Evolutionary conservation across 2,888 invertebrate genomes (phyloP).

Genomic region (Eilema sororculum): DNA sequence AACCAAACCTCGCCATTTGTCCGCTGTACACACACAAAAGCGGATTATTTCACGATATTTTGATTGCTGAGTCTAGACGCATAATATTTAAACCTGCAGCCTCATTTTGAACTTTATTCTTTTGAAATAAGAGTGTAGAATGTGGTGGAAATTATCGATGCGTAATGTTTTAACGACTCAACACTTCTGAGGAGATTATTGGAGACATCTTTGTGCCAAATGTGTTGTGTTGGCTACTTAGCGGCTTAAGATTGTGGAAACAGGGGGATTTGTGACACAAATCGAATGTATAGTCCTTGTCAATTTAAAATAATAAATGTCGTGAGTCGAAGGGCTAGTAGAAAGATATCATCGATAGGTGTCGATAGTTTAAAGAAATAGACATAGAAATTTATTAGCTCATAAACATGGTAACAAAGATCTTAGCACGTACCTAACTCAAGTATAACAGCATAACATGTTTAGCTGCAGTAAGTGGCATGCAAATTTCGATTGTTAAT

Average conservation of each 20-base stretch:
- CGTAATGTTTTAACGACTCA: constrained; percentile 75
- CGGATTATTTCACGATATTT: constrained; percentile 79
- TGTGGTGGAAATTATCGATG: constrained; percentile 63
- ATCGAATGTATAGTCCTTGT: constrained; percentile 22
- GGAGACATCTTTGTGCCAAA: constrained; percentile 44
- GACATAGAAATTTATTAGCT: no score
- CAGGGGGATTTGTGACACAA: constrained; percentile 36
- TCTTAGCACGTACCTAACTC: no score
- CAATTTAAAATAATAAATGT: not conserved
- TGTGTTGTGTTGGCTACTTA: constrained; percentile 49
- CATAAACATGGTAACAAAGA: no score
- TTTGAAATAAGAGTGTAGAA: constrained; percentile 26
- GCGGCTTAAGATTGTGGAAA: constrained; percentile 45
- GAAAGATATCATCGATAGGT: no score
- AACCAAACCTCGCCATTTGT: constrained; percentile 69
- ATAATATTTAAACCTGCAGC: constrained; percentile 47
- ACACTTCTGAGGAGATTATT: constrained; percentile 69
- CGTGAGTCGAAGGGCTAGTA: no score
- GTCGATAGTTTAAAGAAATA: no score
- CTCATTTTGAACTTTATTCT: constrained; percentile 45
- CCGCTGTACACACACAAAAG: constrained; percentile 62
- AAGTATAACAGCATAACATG: no score
- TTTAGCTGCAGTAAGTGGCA: no score
- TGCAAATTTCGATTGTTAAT: no score
- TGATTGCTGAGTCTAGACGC: constrained; percentile 69